Evolutionary conservation across 30 jellyfish, hydroid and myxozoan genomes (phyloP).

Genomic region (Chrysaora quinquecirrha): DNA sequence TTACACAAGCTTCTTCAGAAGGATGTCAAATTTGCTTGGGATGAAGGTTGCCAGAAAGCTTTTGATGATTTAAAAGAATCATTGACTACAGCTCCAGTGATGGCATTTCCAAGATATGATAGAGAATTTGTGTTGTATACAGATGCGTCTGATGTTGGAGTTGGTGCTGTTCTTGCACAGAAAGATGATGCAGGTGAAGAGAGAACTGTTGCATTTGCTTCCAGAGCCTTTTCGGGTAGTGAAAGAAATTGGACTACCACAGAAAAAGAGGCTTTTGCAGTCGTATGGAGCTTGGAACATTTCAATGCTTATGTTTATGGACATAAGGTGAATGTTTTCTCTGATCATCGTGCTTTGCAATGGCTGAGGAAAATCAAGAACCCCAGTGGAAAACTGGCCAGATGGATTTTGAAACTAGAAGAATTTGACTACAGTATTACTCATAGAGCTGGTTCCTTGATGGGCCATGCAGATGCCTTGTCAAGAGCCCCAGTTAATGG

Average conservation of each 20-base stretch:
- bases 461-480: too few species aligned
- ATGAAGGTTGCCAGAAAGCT: not conserved
- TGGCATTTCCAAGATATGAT: not conserved
- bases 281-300: not conserved
- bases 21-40: not conserved
- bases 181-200: not conserved
- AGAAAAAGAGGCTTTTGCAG: slow-evolving; percentile 16
- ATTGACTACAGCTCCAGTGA: not conserved
- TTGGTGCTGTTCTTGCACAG: slow-evolving; percentile 3
- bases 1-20: not conserved
- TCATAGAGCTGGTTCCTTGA: too few species aligned
- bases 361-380: not conserved
- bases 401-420: not conserved
- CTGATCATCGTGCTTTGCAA: slow-evolving; percentile 8
- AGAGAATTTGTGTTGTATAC: not conserved
- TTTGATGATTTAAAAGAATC: not conserved
- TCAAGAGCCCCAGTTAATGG: too few species aligned
- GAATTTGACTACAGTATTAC: not conserved
- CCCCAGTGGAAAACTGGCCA: not conserved
- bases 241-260: slow-evolving; percentile 8
- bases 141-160: not conserved
- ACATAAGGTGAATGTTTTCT: too few species aligned
- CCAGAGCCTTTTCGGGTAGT: too few species aligned
- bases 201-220: not conserved
- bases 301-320: too few species aligned